Evolutionary conservation across 1,140 invertebrate genomes (phyloP).

Genomic region (Eumaeus atala): DNA sequence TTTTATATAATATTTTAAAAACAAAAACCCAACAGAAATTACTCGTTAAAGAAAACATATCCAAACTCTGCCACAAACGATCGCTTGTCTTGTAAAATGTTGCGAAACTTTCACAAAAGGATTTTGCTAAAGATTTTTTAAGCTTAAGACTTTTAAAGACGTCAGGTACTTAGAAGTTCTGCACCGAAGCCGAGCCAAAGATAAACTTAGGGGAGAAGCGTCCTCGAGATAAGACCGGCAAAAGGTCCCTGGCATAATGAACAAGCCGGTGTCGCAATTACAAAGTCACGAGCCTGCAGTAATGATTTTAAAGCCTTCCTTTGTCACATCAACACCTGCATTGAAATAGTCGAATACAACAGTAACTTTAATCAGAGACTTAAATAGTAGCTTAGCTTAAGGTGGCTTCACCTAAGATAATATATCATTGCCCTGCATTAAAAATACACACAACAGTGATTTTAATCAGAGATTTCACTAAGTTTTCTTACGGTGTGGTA

Average conservation of each 20-base stretch:
- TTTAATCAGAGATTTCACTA: too few species aligned
- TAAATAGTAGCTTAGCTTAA: too few species aligned
- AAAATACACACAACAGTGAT: too few species aligned
- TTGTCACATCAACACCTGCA: constrained; percentile 6
- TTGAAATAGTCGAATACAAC: background rate
- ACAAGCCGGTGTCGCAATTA: constrained; percentile 30
- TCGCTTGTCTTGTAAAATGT: constrained; percentile 1
- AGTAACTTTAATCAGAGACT: too few species aligned
- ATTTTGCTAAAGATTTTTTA: constrained; percentile 3
- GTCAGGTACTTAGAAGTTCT: constrained; percentile 29
- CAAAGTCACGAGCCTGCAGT: constrained; percentile 22
- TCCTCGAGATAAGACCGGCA: constrained; percentile 33
- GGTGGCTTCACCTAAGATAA: too few species aligned
- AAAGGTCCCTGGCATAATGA: constrained; percentile 32
- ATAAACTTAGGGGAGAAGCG: constrained; percentile 39
- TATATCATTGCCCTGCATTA: too few species aligned
- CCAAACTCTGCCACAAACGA: background rate
- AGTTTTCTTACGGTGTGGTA: too few species aligned
- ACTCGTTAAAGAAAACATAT: too few species aligned
- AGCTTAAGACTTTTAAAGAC: constrained; percentile 11
- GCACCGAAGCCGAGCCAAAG: constrained; percentile 31
- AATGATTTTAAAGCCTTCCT: constrained; percentile 7
- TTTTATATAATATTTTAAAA: too few species aligned
- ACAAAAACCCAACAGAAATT: too few species aligned
- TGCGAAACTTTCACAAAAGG: constrained; percentile 7